Base-by-base conservation (phyloP, 2,113 vertebrate genomes). In the Ictalurus punctatus region DNA sequence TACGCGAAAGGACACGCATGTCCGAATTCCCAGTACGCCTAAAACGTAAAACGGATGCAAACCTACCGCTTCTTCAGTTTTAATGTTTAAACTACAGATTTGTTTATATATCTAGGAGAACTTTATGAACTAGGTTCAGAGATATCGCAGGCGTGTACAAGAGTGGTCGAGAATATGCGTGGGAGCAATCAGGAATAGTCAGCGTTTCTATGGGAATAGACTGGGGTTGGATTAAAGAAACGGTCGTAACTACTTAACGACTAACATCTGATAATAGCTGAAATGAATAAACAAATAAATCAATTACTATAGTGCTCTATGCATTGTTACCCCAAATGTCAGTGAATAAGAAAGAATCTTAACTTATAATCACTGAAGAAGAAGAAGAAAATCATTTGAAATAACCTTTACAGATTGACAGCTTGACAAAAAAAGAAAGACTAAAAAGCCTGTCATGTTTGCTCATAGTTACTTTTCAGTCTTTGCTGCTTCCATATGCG, bases 401-500 rank as follows among this genome's bases (percentile, higher is more conserved):
- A 34, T 34, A 21, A 17, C 27, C 27, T 59, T 34, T 58, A 37
- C 3, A 37, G n/a, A 30, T 34, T 6, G 54, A 58, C 52, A 34
- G 3, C 79, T 82, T 58, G 54, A n/a, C 5, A 59, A 61, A 44
- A 40, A 44, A 44, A 44, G 6, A 44, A 6, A 12, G 23, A 37
- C n/a, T 23, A 83, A 25, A 34, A 59, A 40, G 2, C 19, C 81
- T 61, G 21, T 25, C 34, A 61, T 61, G 19, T 61, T 61, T 25
- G 34, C 81, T 21, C 6, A 19, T n/a, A 85, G 83, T 52, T 85
- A 69, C 83, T 52, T 74, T 73, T 74, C 52, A 58, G 52, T 73
- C 23, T 12, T 58, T 58, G 19, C 37, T 52, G 16, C 65, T 44
- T 83, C 63, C 86, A 82, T 67, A 71, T 56, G 44, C 65, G 37